A percentile compares a stretch with the other conserved stretches of the same genome.
phyloP scores from a whole-genome alignment of 2,888 invertebrate species.

The Gymnosoma rotundatum region DNA sequence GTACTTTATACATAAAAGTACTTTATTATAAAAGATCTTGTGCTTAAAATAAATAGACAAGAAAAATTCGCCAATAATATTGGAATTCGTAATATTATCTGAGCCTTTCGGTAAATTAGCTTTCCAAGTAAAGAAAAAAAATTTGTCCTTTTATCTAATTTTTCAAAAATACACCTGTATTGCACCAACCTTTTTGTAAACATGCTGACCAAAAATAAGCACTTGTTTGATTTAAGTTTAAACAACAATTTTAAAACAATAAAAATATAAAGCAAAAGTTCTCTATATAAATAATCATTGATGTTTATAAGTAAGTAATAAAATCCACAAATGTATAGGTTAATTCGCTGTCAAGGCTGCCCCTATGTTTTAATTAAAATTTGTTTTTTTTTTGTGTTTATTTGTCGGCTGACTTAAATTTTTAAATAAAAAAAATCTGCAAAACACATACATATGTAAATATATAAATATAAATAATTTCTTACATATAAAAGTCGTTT shows the following conservation, averaged over 20 bases:
- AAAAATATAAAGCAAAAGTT: conserved; percentile 16
- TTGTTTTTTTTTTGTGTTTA: background rate
- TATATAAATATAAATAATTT: conserved; percentile 14
- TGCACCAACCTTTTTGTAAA: background rate
- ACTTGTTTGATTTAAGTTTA: conserved; percentile 22
- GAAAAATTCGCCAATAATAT: no score
- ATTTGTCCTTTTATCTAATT: no score
- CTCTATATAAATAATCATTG: conserved; percentile 44
- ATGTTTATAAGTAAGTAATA: conserved; percentile 52
- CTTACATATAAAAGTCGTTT: conserved; percentile 7
- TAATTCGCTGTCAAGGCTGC: conserved; percentile 5
- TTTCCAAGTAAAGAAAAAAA: no score
- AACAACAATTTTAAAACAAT: background rate
- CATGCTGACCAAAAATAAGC: background rate
- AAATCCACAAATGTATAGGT: conserved; percentile 29
- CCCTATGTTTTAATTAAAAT: conserved; percentile 57
- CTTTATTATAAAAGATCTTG: no score
- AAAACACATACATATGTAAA: background rate
- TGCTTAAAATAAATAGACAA: no score
- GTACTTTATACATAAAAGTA: no score
- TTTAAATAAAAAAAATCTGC: background rate
- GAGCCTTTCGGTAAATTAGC: no score
- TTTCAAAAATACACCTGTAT: background rate
- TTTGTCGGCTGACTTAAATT: conserved; percentile 18
- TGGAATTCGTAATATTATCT: no score